Conservation (phyloP, 2,797 vertebrate genomes). For the Gastrophryne carolinensis region DNA sequence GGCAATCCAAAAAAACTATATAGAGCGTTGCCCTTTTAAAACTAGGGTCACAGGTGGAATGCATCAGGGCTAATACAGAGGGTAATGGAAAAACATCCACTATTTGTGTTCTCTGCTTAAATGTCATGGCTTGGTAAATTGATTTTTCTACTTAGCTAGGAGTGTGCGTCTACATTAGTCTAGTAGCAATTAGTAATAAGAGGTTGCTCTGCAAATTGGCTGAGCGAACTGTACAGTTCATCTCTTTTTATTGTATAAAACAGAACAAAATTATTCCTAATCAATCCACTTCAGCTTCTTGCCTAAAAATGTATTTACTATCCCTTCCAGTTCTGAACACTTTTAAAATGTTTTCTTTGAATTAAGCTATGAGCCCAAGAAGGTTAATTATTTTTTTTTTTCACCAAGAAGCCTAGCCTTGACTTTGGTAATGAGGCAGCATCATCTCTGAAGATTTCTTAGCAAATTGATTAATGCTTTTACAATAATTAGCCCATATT, state of each 20-base stretch:
- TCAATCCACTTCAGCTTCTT: constrained; percentile 74
- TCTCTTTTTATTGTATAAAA: constrained; percentile 76
- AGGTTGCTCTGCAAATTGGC: constrained; percentile 74
- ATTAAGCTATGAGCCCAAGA: constrained; percentile 63
- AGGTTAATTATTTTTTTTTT: constrained; percentile 55
- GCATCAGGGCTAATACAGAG: constrained; percentile 78
- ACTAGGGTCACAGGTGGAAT: constrained; percentile 82
- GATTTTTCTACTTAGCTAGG: constrained; percentile 72
- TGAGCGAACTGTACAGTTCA: constrained; percentile 65
- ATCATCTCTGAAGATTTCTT: constrained; percentile 61
- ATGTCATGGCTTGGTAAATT: constrained; percentile 86
- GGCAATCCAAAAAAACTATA: constrained; percentile 65
- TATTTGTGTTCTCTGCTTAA: constrained; percentile 77
- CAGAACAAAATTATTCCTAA: constrained; percentile 74
- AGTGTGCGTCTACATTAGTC: constrained; percentile 71
- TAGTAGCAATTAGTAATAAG: constrained; percentile 74
- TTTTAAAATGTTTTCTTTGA: constrained; percentile 67
- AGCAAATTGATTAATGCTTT: constrained; percentile 68
- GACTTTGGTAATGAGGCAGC: constrained; percentile 57
- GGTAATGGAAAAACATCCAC: constrained; percentile 87
- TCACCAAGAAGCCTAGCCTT: constrained; percentile 49
- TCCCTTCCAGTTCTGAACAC: constrained; percentile 63
- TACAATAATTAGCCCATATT: constrained; percentile 69
- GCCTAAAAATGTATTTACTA: constrained; percentile 69
- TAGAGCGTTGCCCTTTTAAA: constrained; percentile 62